These are phyloP conservation scores for Rhinatrema bivittatum DNA, from an alignment of 2,797 vertebrate genomes.

Conservation along the genomic window DNA sequence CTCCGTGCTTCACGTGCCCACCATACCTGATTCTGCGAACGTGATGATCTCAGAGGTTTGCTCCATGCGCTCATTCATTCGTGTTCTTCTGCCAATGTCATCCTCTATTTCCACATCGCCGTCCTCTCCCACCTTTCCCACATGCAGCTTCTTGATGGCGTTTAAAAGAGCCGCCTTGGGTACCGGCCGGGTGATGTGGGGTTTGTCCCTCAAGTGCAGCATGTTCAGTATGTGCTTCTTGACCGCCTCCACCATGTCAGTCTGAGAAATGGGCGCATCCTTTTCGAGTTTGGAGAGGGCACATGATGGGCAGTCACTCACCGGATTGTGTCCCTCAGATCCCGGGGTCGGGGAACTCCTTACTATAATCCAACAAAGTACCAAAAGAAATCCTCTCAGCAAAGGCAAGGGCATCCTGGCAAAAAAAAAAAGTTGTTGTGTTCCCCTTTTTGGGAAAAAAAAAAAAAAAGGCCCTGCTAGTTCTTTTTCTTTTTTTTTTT, in stretches of 20 bases:
- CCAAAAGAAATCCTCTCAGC: constrained; percentile 62
- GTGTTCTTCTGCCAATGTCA: constrained; percentile 58
- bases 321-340: constrained; percentile 52
- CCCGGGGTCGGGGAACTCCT: constrained; percentile 69
- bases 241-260: constrained; percentile 89
- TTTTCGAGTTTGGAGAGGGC: constrained; percentile 67
- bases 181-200: constrained; percentile 84
- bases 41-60: constrained; percentile 78
- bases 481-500: constrained; percentile 28
- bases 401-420: constrained; percentile 72
- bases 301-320: constrained; percentile 75
- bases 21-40: constrained; percentile 90
- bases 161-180: constrained; percentile 87
- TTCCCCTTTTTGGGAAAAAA: constrained; percentile 56
- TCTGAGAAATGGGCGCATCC: constrained; percentile 66
- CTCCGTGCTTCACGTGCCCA: constrained; percentile 8
- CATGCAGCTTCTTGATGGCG: constrained; percentile 82
- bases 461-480: constrained; percentile 59
- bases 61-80: constrained; percentile 69
- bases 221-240: constrained; percentile 92
- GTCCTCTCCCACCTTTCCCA: constrained; percentile 80
- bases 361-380: constrained; percentile 66
- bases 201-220: constrained; percentile 87
- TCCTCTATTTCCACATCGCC: constrained; percentile 86
- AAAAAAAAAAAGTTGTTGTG: constrained; percentile 59